Conservation (phyloP, 2,797 vertebrate species). For the Trachops cirrhosus region DNA sequence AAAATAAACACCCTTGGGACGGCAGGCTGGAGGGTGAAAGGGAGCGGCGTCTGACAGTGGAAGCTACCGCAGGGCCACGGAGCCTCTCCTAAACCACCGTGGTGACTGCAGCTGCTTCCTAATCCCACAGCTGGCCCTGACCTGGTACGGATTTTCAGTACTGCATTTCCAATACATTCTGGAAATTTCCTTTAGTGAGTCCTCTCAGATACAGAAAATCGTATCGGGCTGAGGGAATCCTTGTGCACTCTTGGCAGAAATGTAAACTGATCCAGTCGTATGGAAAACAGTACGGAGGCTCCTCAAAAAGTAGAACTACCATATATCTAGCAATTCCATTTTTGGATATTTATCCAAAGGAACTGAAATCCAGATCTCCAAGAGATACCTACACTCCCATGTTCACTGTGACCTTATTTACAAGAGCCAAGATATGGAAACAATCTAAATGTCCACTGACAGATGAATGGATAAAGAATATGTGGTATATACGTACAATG, state of each 20-base stretch:
- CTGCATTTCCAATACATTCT: neutral
- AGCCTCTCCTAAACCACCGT: neutral
- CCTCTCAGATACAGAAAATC: neutral
- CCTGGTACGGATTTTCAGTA: too few relatives aligned
- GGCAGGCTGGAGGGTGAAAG: neutral
- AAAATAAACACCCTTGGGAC: neutral
- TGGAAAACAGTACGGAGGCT: neutral
- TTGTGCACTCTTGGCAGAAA: neutral
- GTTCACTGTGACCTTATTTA: neutral
- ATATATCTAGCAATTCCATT: neutral
- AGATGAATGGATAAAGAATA: neutral
- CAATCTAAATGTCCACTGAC: neutral
- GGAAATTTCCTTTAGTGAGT: neutral
- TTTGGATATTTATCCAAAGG: neutral
- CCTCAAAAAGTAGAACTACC: neutral
- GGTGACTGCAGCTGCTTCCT: neutral
- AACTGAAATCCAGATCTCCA: neutral
- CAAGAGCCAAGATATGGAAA: neutral
- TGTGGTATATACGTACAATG: too few relatives aligned
- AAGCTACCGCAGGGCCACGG: rapidly evolving
- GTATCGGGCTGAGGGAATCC: neutral
- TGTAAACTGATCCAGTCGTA: neutral
- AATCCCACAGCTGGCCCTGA: neutral
- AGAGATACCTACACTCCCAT: neutral
- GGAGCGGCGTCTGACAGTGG: neutral